Conservation (phyloP, 2,113 vertebrate genomes). For the Spea bombifrons region DNA sequence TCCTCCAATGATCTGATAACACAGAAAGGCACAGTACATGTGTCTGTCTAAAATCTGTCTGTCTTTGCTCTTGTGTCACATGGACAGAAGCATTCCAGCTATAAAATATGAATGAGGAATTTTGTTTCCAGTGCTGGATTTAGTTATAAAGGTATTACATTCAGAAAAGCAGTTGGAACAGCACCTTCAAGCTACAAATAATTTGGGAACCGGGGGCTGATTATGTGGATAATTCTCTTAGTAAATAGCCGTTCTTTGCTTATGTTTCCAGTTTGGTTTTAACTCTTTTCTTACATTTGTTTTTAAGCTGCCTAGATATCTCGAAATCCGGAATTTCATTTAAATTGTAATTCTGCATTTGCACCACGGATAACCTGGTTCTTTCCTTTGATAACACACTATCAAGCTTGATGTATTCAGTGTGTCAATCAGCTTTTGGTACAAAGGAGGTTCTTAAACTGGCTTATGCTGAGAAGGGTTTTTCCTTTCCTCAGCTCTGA, state of each 20-base stretch:
- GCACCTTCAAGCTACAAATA: constrained; percentile 3
- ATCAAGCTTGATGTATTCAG: constrained; percentile 55
- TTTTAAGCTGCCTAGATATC: constrained; percentile 21
- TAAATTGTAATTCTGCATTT: constrained; percentile 52
- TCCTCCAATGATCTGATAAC: too few relatives aligned
- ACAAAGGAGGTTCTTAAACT: constrained; percentile 51
- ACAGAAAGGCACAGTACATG: too few relatives aligned
- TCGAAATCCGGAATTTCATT: constrained; percentile 56
- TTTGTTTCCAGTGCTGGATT: too few relatives aligned
- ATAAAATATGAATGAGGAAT: too few relatives aligned
- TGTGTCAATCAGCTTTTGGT: constrained; percentile 55
- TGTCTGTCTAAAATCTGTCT: too few relatives aligned
- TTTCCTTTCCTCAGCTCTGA: constrained; percentile 32
- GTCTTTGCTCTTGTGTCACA: too few relatives aligned
- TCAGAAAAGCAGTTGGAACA: too few relatives aligned
- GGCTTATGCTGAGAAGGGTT: constrained; percentile 40
- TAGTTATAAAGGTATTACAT: too few relatives aligned
- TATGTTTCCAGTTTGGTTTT: constrained; percentile 15
- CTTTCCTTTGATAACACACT: constrained; percentile 54
- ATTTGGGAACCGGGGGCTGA: constrained; percentile 5
- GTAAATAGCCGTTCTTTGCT: constrained; percentile 34
- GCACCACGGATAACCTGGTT: constrained; percentile 51
- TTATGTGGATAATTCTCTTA: constrained; percentile 20
- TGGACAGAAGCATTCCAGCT: too few relatives aligned
- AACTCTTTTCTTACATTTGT: constrained; percentile 43